These are phyloP conservation scores for Drosophila elegans DNA, from an alignment of 1,140 invertebrate genomes.

Conservation along the genomic window DNA sequence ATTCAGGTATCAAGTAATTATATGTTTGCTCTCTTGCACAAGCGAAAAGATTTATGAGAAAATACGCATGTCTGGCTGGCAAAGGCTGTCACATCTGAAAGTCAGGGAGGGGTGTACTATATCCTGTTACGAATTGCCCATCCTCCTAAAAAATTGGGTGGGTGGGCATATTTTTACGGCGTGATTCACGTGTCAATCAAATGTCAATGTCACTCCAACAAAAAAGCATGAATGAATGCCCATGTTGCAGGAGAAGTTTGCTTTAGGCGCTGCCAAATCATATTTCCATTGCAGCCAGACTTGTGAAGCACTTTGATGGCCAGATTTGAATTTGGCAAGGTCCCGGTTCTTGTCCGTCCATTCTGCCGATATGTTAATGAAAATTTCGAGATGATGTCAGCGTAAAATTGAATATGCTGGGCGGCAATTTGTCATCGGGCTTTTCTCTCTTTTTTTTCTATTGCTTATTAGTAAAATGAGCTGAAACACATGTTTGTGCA, in stretches of 20 bases:
- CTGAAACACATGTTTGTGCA: slow-evolving; percentile 69
- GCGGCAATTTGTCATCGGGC: slow-evolving; percentile 69
- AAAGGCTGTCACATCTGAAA: slow-evolving; percentile 34
- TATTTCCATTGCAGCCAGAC: slow-evolving; percentile 47
- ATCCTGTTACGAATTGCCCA: slow-evolving; percentile 54
- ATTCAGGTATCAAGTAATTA: slow-evolving; percentile 52
- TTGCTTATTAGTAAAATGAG: slow-evolving; percentile 81
- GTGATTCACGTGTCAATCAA: slow-evolving; percentile 84
- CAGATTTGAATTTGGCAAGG: slow-evolving; percentile 42
- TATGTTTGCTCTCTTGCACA: slow-evolving; percentile 34
- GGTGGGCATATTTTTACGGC: slow-evolving; percentile 58
- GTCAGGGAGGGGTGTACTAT: slow-evolving; percentile 12
- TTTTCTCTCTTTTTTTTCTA: slow-evolving; percentile 25
- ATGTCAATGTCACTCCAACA: slow-evolving; percentile 80
- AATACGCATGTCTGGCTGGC: slow-evolving; percentile 39
- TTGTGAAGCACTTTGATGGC: slow-evolving; percentile 12
- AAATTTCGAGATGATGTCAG: slow-evolving; percentile 52
- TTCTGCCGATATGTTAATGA: slow-evolving; percentile 38
- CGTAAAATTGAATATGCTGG: slow-evolving; percentile 55
- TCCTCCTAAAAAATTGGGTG: slow-evolving; percentile 14
- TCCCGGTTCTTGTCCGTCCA: slow-evolving; percentile 5
- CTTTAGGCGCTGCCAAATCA: slow-evolving; percentile 21
- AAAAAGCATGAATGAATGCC: slow-evolving; percentile 33
- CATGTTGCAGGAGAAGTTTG: slow-evolving; percentile 26
- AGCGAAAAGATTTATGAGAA: slow-evolving; percentile 47